These are phyloP conservation scores for Thripadectes ignobilis DNA, from an alignment of 2,797 vertebrate genomes.

Conservation along the genomic window DNA sequence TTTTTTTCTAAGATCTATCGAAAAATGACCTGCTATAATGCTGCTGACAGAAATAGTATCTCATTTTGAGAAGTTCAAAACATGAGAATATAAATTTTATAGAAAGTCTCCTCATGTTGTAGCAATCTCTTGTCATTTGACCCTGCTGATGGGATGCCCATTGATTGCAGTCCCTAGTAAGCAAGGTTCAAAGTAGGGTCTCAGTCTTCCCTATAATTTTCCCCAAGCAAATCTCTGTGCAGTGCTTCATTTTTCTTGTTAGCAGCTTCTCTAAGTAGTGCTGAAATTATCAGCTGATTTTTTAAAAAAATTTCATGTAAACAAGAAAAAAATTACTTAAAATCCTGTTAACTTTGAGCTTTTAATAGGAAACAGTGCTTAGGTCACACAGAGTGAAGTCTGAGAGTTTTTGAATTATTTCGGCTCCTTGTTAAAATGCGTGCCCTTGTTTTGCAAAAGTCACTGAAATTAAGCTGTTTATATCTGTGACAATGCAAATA, in stretches of 20 bases:
- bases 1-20: not conserved
- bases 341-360: not conserved
- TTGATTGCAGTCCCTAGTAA: not conserved
- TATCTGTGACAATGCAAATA: conserved; percentile 17
- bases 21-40: not conserved
- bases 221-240: not conserved
- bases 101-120: not conserved
- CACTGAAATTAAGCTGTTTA: conserved; percentile 37
- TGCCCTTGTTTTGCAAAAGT: not conserved
- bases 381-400: not conserved
- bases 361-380: not conserved
- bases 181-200: not conserved
- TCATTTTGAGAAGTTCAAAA: not conserved
- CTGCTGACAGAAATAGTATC: not conserved
- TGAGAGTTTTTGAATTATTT: not conserved
- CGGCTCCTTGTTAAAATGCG: not conserved
- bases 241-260: not conserved
- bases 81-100: not conserved
- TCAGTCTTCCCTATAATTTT: not conserved
- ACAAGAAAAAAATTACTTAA: not conserved
- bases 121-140: not conserved
- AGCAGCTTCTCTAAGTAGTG: not conserved
- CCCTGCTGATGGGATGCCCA: not conserved
- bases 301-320: not conserved
- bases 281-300: not conserved